Evolutionary conservation across 2,113 vertebrate genomes (phyloP), one percentile per base, ranked within the genome.

Genomic region (Peucedramus taeniatus): DNA sequence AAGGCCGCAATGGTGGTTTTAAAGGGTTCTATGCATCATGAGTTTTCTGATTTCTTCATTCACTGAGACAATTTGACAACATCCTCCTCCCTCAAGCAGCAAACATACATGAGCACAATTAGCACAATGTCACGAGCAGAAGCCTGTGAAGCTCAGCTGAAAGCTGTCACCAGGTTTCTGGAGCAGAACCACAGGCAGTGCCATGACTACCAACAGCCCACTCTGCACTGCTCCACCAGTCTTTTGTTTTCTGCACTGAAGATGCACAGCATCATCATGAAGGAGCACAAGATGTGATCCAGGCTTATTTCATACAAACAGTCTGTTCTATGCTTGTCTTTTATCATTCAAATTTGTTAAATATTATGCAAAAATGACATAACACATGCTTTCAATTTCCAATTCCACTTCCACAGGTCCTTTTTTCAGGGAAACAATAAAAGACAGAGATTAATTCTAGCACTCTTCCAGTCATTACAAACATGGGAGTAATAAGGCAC

Each of bases 1-100:
- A 35, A 77, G 26, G 31, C 33, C 27, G 9, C 0, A 0, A 4
- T 12, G 35, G 12, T 18, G 11, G 30, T 4, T 56, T 39, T 30
- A 71, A 71, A 81, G 74, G 31, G 45, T 60, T 82, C 49, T 64
- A 33, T 10, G 89, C 85, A 40, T 5, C 8, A 11, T 10, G 33
- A 61, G 18, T 66, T 72, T 76, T 89, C 54, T 31, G n/a, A 56
- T 27, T 74, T 91, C 15, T 51, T 64, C 12, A 28, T 54, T 89
- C 61, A 85, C 7, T 37, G 50, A 68, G 13, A 61, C 24, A 44
- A 81, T 33, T 15, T 6, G 4, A 54, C 60, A 90, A 85, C 26
- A 80, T 39, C 33, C 30, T 72, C 15, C 11, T 35, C 33, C 65
- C 50, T 54, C 63, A 77, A 49, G 49, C 20, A 89, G 50, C 18